phyloP scores from a whole-genome alignment of 2,797 vertebrate species.

The Avahi laniger region DNA sequence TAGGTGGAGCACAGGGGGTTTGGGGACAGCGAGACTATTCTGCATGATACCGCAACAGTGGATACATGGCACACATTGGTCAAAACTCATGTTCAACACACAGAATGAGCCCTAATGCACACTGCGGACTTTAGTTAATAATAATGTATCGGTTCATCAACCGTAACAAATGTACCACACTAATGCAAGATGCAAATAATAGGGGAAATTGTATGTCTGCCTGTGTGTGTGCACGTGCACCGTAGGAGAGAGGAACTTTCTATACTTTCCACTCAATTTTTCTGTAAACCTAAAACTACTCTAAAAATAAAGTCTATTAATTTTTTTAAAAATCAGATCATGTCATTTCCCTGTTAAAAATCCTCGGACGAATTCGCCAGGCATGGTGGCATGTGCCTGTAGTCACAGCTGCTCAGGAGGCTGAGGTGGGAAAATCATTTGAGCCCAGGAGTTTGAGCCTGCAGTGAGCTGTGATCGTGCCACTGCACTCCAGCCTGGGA shows the following conservation, averaged over 20 bases:
- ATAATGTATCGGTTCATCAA: not conserved
- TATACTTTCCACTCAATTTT: not conserved
- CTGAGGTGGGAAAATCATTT: not conserved
- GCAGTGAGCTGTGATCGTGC: not conserved
- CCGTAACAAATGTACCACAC: not conserved
- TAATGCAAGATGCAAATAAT: not conserved
- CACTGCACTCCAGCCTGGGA: not conserved
- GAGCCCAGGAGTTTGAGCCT: not conserved
- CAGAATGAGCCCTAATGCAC: not conserved
- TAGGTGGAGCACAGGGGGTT: not conserved
- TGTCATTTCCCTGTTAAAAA: conserved; percentile 7
- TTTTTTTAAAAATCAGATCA: not conserved
- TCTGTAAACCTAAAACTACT: conserved; percentile 3
- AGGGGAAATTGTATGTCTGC: not conserved
- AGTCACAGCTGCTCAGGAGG: not conserved
- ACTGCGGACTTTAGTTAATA: not conserved
- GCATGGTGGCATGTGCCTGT: not conserved
- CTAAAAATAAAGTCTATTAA: not conserved
- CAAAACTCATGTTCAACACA: not conserved
- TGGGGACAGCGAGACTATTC: not conserved
- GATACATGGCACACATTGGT: no score
- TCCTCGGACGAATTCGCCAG: not conserved
- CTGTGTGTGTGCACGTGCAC: no score
- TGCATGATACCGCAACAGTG: no score
- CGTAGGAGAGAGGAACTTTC: not conserved